Base-by-base conservation (phyloP, 1,140 invertebrate genomes). In the Penaeus indicus region DNA sequence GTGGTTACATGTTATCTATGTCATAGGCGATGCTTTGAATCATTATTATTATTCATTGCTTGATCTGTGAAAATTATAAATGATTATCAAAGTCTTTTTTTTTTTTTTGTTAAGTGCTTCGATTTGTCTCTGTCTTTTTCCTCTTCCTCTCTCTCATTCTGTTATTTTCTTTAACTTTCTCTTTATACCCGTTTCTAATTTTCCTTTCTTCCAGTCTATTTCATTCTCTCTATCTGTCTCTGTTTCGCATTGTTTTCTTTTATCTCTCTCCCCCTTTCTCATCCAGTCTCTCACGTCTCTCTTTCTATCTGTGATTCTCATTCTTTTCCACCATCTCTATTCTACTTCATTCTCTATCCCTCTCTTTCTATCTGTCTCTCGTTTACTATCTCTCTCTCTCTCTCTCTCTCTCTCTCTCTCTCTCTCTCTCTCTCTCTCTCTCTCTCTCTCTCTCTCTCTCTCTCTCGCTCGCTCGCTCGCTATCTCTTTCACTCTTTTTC, bases 31-130 rank as follows among this genome's bases (percentile, higher is more conserved):
- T n/a, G n/a, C n/a, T n/a, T n/a, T n/a, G n/a, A n/a, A n/a, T n/a
- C n/a, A n/a, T n/a, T n/a, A n/a, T n/a, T n/a, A n/a, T n/a, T n/a
- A n/a, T n/a, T n/a, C n/a, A n/a, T n/a, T n/a, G n/a, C n/a, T n/a
- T n/a, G n/a, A n/a, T n/a, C n/a, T n/a, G n/a, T 25, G n/a, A 75
- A 32, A 75, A 75, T 75, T 75, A 75, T 75, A 32, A 75, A 10
- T 75, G 69, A 75, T 32, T 75, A 10, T 11, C 13, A 75, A 22
- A 11, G 69, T 22, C n/a, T 32, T 75, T 25, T 22, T 25, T 75
- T 13, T 22, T n/a, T n/a, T n/a, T n/a, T n/a, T n/a, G 38, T 22
- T 75, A 75, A 32, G 69, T 32, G 69, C 38, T 22, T 75, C 69
- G 38, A 75, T 75, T 32, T 25, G n/a, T n/a, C 69, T 32, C 11